Evolutionary conservation across 2,888 invertebrate species (phyloP), one percentile per base, ranked within the genome.

Genomic region (Drosophila longiperda): DNA sequence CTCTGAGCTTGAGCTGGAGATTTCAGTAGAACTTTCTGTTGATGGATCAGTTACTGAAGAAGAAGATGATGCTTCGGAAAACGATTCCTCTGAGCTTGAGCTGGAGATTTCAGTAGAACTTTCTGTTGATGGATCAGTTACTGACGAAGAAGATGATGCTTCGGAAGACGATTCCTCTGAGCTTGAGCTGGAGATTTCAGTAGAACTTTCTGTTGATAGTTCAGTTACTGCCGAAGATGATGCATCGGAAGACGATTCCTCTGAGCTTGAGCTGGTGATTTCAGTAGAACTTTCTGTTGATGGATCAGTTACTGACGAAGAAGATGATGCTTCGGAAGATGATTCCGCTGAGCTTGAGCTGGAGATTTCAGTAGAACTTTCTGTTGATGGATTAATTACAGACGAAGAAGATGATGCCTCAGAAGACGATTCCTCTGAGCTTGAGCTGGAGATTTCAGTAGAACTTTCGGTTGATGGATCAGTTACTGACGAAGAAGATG

Each of bases 21-120:
- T 20, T 26, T 57, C 66, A 17, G 66, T 53, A 20, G 58, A 66
- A 48, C 53, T 48, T 17, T 63, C 58, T 6, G 26, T 29, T 57
- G 42, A 32, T 50, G 5, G 6, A 15, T 52, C 61, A 32, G 40
- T 54, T 49, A 11, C 33, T 0, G 12, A 36, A 23, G 60, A n/a
- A n/a, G n/a, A n/a, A n/a, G n/a, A n/a, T n/a, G n/a, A n/a, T n/a
- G n/a, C n/a, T n/a, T n/a, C n/a, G n/a, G n/a, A n/a, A n/a, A n/a
- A n/a, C n/a, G n/a, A n/a, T n/a, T 17, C 36, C 5, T 36, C 52
- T 6, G 63, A 57, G 20, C 23, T 50, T 1, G 48, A 17, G 17
- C 12, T 29, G 2, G 17, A 23, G 0, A 40, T 40, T 17, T 32
- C 50, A 17, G 23, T 20, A 1, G 61, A 6, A 4, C 1, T 20